Evolutionary conservation across 2,113 vertebrate genomes (phyloP), one percentile per base, ranked within the genome.

Genomic region (Pavo muticus): DNA sequence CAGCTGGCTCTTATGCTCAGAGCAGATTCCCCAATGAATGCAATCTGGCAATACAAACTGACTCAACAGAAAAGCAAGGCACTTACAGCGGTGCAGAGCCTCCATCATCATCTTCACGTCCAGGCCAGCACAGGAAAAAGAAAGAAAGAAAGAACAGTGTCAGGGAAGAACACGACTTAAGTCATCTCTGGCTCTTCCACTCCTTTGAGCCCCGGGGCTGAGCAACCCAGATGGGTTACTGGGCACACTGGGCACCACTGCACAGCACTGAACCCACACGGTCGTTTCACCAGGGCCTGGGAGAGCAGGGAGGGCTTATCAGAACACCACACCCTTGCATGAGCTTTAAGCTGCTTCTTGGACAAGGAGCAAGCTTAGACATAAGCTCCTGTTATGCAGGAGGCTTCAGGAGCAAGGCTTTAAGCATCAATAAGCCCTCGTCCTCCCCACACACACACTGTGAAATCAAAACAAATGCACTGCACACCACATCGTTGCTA

Each of bases 41-140:
- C 5, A 18, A 67, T 15, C 44, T 8, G 12, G 15, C 23, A 24
- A 60, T 1, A 32, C 11, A 65, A 50, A 9, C 14, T 24, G 32
- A 18, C 18, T 37, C 6, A 84, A 12, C 0, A 52, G 18, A 30
- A 30, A 19, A 25, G 0, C 3, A 10, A 48, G 19, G 25, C 92
- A 99, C 99, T 99, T 97, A 99, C 99, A 99, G 97, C 4, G 99
- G 99, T 50, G 99, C 98, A 29, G 99, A 97, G 60, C 99, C 99
- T 94, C 98, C 98, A 96, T 99, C 99, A 3, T 99, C 99, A 81
- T 99, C 99, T 99, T 96, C 82, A 25, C 42, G 4, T 6, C 16
- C 20, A 14, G 63, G 67, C n/a, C 45, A n/a, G 76, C 93, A 57
- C 0, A 32, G 20, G 32, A n/a, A 59, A n/a, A 84, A 60, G 30